A percentile compares a stretch with the other conserved stretches of the same genome.
Conservation (phyloP, 2,113 vertebrate genomes). For the Apeltes quadracus region DNA sequence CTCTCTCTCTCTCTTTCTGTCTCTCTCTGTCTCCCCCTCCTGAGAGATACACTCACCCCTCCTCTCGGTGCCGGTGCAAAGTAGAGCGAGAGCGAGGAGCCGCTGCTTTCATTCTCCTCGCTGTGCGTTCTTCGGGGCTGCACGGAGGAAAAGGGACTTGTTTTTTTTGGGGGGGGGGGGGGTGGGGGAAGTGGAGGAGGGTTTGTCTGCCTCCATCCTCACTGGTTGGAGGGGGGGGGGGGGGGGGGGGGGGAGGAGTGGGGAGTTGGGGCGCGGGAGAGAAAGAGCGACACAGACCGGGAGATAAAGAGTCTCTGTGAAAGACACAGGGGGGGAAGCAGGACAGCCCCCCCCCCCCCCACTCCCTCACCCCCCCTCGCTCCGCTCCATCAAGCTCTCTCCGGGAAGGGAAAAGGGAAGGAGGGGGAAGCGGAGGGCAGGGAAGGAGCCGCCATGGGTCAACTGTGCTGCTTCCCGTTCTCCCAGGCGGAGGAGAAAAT, state of each 20-base stretch:
- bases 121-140: conserved; percentile 41
- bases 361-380: too few species aligned
- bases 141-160: conserved; percentile 13
- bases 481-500: conserved; percentile 90
- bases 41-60: conserved; percentile 51
- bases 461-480: conserved; percentile 97
- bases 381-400: conserved; percentile 26
- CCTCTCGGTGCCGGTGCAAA: conserved; percentile 69
- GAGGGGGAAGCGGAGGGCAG: conserved; percentile 52
- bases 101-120: conserved; percentile 61
- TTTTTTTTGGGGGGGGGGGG: background rate
- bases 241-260: too few species aligned
- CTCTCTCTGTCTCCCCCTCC: conserved; percentile 13
- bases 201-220: conserved; percentile 44
- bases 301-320: conserved; percentile 15
- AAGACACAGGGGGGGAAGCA: conserved; percentile 9
- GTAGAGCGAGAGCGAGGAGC: conserved; percentile 71
- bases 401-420: conserved; percentile 36
- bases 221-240: background rate
- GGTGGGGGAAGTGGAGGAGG: too few species aligned
- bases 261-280: background rate
- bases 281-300: conserved; percentile 22
- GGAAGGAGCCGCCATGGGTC: conserved; percentile 88
- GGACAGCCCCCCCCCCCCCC: conserved; percentile 6
- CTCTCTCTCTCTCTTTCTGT: conserved; percentile 1